Evolutionary conservation across 2,797 vertebrate genomes (phyloP), one percentile per base, ranked within the genome.

Genomic region (Sarcoramphus papa): DNA sequence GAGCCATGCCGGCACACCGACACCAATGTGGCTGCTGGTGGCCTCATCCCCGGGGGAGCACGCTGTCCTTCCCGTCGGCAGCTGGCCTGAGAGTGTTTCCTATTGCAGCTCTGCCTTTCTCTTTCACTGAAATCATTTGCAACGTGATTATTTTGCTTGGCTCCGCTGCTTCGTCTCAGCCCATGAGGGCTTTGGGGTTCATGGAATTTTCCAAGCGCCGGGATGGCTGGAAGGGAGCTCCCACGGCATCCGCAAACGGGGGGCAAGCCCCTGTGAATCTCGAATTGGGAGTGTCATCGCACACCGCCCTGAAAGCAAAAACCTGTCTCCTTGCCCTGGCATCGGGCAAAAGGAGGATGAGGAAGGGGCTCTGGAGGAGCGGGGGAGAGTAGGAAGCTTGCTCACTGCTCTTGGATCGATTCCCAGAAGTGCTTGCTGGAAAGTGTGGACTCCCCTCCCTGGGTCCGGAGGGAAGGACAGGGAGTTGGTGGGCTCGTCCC

Each of bases 161-260:
- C 73, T 72, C 23, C 2, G 2, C 25, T 35, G 60, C 33, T 48
- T 28, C 14, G n/a, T 35, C 68, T 54, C 60, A 43, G 54, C 60
- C 82, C 68, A 17, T 47, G 27, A 77, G 81, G 60, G 59, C 33
- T 73, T 85, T 67, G 67, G 74, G 74, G 53, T 41, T 47, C 13
- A 0, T 60, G 75, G 89, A 74, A 60, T 73, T 79, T 79, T 53
- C 89, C 53, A 48, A n/a, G 40, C 3, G 10, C 43, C 0, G 5
- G 59, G 33, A 51, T 30, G 24, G n/a, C n/a, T 51, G 24, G 25
- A 47, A 47, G 33, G 35, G 25, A 64, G 54, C 60, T 72, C 68
- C 43, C 0, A 2, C 1, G 1, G 62, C 1, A 1, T 41, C 69
- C 3, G 6, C 8, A 4, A 25, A 25, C 0, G 4, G 12, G 40